These are phyloP conservation scores for Tetrax tetrax DNA, from an alignment of 2,113 vertebrate species.

Conservation along the genomic window DNA sequence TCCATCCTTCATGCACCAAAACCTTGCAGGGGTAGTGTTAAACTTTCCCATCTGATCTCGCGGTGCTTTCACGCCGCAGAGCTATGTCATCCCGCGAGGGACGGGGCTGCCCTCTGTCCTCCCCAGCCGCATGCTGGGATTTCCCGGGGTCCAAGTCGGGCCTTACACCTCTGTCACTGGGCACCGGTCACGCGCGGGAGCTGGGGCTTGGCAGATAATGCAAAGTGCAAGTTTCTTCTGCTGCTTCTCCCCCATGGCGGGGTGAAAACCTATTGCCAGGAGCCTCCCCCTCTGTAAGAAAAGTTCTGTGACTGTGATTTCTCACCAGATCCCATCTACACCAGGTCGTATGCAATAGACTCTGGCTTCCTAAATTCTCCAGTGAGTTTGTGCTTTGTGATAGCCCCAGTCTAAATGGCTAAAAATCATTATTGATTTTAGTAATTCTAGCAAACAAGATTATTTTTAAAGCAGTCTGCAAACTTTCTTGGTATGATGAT, in stretches of 20 bases:
- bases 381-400: fast-evolving
- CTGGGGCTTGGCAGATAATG: not conserved
- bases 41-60: slow-evolving; percentile 50
- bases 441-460: not conserved
- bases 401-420: not conserved
- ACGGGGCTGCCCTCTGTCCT: not conserved
- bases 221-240: not conserved
- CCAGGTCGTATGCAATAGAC: fast-evolving
- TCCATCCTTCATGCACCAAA: slow-evolving; percentile 25
- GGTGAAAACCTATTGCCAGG: not conserved
- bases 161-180: not conserved
- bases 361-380: not conserved
- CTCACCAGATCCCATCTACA: not conserved
- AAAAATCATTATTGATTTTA: not conserved
- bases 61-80: not conserved
- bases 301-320: not conserved
- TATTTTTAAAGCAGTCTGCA: not conserved
- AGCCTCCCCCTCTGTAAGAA: not conserved
- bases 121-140: not conserved
- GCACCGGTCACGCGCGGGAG: fast-evolving
- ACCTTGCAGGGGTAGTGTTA: slow-evolving; percentile 19
- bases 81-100: not conserved
- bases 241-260: not conserved
- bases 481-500: fast-evolving
- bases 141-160: not conserved